phyloP scores from a whole-genome alignment of 92 coral and sea anemone genomes.

The Actinernus sp. region DNA sequence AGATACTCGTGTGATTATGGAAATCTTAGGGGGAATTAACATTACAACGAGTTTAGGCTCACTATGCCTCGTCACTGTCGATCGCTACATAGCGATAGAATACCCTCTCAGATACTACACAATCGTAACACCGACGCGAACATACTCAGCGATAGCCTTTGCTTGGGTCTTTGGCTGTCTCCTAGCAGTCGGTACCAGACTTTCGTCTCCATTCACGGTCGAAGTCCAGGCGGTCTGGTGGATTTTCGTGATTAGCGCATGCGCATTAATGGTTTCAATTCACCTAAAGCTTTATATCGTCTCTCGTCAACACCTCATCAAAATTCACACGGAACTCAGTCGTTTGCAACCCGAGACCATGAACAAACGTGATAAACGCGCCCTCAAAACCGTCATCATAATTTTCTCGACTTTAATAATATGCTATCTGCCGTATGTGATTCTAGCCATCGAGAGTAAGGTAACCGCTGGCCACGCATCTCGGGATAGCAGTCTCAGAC shows the following conservation, averaged over 20 bases:
- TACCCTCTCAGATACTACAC: constrained; percentile 10
- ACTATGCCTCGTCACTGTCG: constrained; percentile 14
- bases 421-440: constrained; percentile 18
- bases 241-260: constrained; percentile 13
- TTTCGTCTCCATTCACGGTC: background rate
- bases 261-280: background rate
- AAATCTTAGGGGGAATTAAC: constrained; percentile 12
- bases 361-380: background rate
- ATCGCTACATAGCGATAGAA: constrained; percentile 17
- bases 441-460: background rate
- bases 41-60: constrained; percentile 18
- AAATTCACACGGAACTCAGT: background rate
- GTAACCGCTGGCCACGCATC: background rate
- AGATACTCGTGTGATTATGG: constrained; percentile 16
- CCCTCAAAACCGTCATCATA: background rate
- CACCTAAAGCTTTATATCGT: background rate
- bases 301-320: background rate
- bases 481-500: background rate
- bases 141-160: background rate
- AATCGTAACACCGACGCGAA: constrained; percentile 5
- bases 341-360: background rate
- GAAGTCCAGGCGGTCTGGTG: constrained; percentile 8
- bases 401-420: background rate
- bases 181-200: background rate
- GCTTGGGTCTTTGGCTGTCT: constrained; percentile 15